Percentiles rank a stretch among this genome's conserved stretches.
Evolutionary conservation across 2,797 vertebrate genomes (phyloP).

Genomic region (Heliangelus exortis): DNA sequence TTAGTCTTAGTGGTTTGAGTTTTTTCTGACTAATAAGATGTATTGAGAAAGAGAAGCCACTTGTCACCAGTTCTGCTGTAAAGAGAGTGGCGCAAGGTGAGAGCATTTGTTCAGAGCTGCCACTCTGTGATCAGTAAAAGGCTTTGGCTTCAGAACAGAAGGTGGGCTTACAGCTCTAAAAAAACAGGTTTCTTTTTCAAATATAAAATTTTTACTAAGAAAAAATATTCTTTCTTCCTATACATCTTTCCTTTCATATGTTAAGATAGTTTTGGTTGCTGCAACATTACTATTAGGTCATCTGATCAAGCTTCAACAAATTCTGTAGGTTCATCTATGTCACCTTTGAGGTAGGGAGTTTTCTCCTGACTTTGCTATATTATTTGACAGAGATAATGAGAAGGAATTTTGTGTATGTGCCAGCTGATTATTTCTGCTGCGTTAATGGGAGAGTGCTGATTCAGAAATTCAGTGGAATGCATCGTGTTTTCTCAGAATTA

Average conservation of each 20-base stretch:
- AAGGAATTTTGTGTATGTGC: background rate
- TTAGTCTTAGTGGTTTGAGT: background rate
- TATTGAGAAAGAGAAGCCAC: background rate
- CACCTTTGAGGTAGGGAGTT: background rate
- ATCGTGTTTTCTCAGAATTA: background rate
- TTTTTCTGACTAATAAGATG: background rate
- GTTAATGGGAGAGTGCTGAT: background rate
- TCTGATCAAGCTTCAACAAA: background rate
- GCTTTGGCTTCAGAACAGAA: background rate
- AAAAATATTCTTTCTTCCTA: background rate
- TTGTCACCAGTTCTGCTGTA: background rate
- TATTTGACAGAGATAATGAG: background rate
- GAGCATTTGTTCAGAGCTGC: background rate
- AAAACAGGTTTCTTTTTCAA: fast-evolving
- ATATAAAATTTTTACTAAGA: background rate
- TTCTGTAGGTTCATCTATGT: background rate
- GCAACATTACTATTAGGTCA: background rate
- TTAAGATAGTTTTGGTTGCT: background rate
- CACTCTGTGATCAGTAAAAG: background rate
- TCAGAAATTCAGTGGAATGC: background rate
- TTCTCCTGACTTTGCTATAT: background rate
- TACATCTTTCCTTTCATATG: background rate
- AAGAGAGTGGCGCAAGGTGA: background rate
- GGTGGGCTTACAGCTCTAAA: background rate
- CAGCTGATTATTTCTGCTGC: background rate